Base-by-base conservation (phyloP, 1,140 invertebrate species). In the Oryzaephilus surinamensis region DNA sequence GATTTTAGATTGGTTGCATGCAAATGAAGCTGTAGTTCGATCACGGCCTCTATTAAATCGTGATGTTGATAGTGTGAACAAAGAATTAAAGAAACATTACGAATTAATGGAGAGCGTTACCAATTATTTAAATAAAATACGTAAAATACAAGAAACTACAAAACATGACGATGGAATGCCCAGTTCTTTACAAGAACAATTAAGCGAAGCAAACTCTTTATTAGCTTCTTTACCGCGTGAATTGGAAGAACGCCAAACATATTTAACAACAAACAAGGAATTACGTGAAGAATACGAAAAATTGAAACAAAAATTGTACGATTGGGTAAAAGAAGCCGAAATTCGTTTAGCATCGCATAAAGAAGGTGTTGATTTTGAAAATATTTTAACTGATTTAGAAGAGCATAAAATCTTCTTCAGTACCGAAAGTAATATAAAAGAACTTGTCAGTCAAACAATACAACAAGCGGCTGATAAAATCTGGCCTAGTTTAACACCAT, bases 371-470 rank as follows among this genome's bases (percentile, higher is more conserved):
- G 85, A 95, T 57, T 92, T 89, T 58, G 81, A 87, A 49, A 89
- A 84, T 47, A 77, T 92, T 4, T 65, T 81, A 14, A 69, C 73
- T 6, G 84, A 91, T 53, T 65, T 95, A 7, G 80, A 88, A 57
- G 83, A 93, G 49, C 86, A 91, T 53, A 86, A 87, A 62, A 74
- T 76, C 15, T 90, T 84, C 68, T 88, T 90, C 52, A 80, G 77
- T 46, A 80, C 76, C 26, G 84, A 89, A 55, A 65, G 73, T 1
- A 71, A 74, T 20, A 84, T 88, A 48, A 75, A 79, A 14, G 84
- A 88, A 54, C 62, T 89, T 29, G 78, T 90, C 1, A 78, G 82
- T 1, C 79, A 86, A 41, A 74, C 79, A 38, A 83, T 90, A 46
- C 83, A 88, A 52, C 80, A 86, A 38, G 74, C 79, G 6, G 82